phyloP scores from a whole-genome alignment of 1,140 invertebrate genomes.

The Reticulitermes speratus region DNA sequence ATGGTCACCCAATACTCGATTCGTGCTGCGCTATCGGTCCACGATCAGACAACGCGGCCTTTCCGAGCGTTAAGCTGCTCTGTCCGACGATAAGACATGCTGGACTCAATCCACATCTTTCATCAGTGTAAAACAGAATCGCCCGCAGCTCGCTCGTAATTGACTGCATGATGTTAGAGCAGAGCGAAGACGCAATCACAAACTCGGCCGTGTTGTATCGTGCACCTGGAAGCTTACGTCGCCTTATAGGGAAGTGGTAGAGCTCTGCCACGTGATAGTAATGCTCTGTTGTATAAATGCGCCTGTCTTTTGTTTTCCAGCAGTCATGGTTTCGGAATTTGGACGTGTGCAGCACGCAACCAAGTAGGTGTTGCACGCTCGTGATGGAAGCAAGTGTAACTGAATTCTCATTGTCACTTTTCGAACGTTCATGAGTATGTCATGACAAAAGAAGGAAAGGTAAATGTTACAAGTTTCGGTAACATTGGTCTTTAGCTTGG shows the following conservation, averaged over 20 bases:
- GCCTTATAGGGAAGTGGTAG: background rate
- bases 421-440: too few relatives aligned
- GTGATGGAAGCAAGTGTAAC: background rate
- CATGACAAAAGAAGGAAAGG: too few relatives aligned
- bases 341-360: background rate
- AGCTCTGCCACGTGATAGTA: background rate
- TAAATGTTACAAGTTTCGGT: too few relatives aligned
- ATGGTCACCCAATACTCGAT: background rate
- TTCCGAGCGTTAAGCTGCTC: background rate
- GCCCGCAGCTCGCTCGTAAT: background rate
- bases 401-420: background rate
- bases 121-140: background rate
- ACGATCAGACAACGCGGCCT: background rate
- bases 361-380: background rate
- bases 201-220: background rate
- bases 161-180: background rate
- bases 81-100: background rate
- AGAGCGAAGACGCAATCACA: background rate
- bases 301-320: background rate
- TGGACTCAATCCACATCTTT: background rate
- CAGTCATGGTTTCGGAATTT: too few relatives aligned
- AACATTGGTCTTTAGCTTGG: too few relatives aligned
- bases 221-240: background rate
- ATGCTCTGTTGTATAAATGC: background rate
- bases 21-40: background rate